These are phyloP conservation scores for Beris chalybata DNA, from an alignment of 2,888 invertebrate genomes.

Conservation along the genomic window DNA sequence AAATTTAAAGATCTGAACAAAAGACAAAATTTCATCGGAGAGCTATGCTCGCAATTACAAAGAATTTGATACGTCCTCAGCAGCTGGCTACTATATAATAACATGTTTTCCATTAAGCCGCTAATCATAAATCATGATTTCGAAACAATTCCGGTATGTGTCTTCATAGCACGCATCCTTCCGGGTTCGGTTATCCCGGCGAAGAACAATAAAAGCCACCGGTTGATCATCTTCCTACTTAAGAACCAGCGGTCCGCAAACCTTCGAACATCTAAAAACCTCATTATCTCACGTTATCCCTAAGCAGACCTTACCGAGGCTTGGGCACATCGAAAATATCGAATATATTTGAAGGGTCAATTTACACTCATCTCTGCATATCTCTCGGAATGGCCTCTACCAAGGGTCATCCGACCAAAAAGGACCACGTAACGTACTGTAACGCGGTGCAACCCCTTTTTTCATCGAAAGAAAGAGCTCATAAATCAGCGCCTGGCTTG, in stretches of 20 bases:
- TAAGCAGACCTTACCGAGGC: not conserved
- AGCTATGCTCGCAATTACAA: no score
- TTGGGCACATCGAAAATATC: no score
- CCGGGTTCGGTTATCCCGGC: not conserved
- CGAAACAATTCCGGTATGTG: not conserved
- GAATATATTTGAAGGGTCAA: constrained; percentile 8
- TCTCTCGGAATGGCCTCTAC: not conserved
- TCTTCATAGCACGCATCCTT: not conserved
- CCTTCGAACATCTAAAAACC: not conserved
- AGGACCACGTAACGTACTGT: not conserved
- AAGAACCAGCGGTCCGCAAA: not conserved
- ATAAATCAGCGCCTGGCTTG: constrained; percentile 19
- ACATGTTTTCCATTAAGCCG: constrained; percentile 2
- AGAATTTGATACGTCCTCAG: no score
- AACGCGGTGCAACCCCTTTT: constrained; percentile 1
- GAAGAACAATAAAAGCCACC: not conserved
- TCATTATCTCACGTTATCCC: constrained; percentile 20
- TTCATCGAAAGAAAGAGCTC: not conserved
- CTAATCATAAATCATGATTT: constrained; percentile 6
- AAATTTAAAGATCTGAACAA: no score
- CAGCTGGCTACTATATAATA: no score
- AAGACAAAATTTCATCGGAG: no score
- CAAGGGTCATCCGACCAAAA: constrained; percentile 20
- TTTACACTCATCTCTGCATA: constrained; percentile 2
- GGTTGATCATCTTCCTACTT: not conserved